phyloP scores from a whole-genome alignment of 1,140 invertebrate genomes.

The Rhagoletis pomonella region DNA sequence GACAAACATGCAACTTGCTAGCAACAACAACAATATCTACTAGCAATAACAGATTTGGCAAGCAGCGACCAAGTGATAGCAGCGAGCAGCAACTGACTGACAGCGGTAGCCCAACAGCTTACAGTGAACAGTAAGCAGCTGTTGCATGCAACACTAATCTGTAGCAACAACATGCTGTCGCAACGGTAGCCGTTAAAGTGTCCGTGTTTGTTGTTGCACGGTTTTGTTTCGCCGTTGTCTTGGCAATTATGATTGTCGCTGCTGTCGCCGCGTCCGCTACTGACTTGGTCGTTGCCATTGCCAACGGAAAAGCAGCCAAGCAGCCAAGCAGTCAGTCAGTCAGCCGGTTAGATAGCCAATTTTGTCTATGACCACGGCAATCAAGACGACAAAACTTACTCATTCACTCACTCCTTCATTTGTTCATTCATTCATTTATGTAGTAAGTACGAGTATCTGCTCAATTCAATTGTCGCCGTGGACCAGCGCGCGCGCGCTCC shows the following conservation, averaged over 20 bases:
- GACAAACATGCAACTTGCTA: constrained; percentile 27
- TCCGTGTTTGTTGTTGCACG: background rate
- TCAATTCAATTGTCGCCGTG: background rate
- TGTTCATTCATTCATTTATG: background rate
- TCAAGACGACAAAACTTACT: constrained; percentile 14
- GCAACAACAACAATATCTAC: background rate
- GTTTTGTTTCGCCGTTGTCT: background rate
- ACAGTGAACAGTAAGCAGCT: background rate
- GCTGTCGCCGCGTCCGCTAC: background rate
- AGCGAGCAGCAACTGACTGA: background rate
- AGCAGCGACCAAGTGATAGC: background rate
- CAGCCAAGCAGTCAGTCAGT: too few relatives aligned
- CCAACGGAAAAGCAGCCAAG: background rate
- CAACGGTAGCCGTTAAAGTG: constrained; percentile 12
- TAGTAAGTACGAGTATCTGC: background rate
- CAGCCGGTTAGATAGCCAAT: constrained; percentile 6
- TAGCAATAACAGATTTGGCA: background rate
- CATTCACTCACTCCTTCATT: background rate
- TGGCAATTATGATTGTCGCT: constrained; percentile 19
- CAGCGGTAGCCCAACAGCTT: background rate
- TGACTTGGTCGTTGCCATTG: background rate
- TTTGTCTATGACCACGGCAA: background rate
- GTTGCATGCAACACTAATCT: constrained; percentile 40
- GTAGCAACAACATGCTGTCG: background rate
- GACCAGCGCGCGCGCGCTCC: background rate